Conservation (phyloP, 2,797 vertebrate genomes). For the Xyrichtys novacula region DNA sequence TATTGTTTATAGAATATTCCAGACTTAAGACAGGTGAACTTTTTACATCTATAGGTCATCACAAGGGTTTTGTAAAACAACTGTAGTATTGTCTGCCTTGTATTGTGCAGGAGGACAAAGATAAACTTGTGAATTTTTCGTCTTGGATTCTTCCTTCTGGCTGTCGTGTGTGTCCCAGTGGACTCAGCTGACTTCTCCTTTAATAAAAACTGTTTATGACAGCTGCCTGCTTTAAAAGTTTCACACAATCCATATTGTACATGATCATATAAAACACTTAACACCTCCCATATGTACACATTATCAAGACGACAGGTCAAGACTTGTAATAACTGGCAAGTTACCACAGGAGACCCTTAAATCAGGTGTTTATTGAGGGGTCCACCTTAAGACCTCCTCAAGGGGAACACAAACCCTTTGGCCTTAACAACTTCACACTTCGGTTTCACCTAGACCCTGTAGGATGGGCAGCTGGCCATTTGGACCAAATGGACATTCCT, state of each 20-base stretch:
- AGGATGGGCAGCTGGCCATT: constrained; percentile 29
- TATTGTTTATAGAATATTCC: neutral
- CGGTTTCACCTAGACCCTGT: constrained; percentile 4
- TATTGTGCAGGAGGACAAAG: constrained; percentile 57
- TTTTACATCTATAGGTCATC: neutral
- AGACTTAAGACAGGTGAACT: neutral
- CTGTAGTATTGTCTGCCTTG: constrained; percentile 26
- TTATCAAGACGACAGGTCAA: neutral
- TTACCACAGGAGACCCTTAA: constrained; percentile 40
- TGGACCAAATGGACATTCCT: constrained; percentile 29
- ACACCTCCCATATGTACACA: neutral
- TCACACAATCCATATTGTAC: constrained; percentile 16
- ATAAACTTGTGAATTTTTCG: constrained; percentile 63
- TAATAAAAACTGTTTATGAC: constrained; percentile 38
- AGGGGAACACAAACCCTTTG: constrained; percentile 27
- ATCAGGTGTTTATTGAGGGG: constrained; percentile 40
- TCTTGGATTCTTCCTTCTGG: constrained; percentile 33
- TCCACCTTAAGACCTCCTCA: constrained; percentile 54
- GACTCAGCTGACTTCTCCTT: constrained; percentile 37
- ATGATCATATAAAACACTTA: constrained; percentile 23
- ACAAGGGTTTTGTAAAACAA: neutral
- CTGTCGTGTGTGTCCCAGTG: constrained; percentile 33
- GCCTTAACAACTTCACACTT: constrained; percentile 53
- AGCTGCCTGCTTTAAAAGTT: constrained; percentile 48
- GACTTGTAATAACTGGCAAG: constrained; percentile 9